phyloP scores from a whole-genome alignment of 2,888 invertebrate genomes.

The Phalera bucephala region DNA sequence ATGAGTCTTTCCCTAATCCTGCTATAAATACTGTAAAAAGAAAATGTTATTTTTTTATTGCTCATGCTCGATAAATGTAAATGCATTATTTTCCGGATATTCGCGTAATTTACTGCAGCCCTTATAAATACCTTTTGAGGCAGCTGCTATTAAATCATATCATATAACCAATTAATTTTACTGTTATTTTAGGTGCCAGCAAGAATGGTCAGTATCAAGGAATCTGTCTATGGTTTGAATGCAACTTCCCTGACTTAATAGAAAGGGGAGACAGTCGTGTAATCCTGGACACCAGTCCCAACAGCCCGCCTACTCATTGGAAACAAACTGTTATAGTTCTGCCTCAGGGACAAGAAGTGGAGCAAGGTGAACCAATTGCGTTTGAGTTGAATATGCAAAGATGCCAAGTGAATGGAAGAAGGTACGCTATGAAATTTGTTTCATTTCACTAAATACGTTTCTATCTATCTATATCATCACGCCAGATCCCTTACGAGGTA shows the following conservation, averaged over 20 bases:
- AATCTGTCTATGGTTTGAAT: slow-evolving; percentile 92
- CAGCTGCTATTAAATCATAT: too few species aligned
- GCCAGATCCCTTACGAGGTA: too few species aligned
- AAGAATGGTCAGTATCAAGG: slow-evolving; percentile 87
- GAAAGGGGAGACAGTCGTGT: slow-evolving; percentile 80
- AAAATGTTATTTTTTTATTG: too few species aligned
- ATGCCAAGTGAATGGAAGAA: slow-evolving; percentile 63
- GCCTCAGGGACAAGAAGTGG: slow-evolving; percentile 84
- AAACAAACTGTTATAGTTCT: slow-evolving; percentile 94
- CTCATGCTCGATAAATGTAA: too few species aligned
- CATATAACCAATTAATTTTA: slow-evolving; percentile 4
- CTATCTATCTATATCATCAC: too few species aligned
- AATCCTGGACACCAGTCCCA: slow-evolving; percentile 90
- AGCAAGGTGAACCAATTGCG: slow-evolving; percentile 85
- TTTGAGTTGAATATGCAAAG: slow-evolving; percentile 86
- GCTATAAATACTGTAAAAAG: too few species aligned
- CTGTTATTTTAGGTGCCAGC: slow-evolving; percentile 64
- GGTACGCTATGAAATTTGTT: slow-evolving; percentile 37
- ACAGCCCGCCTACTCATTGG: slow-evolving; percentile 92
- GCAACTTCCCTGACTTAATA: slow-evolving; percentile 84
- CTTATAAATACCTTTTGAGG: too few species aligned
- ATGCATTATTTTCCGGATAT: too few species aligned
- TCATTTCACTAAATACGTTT: too few species aligned
- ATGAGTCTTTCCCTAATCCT: too few species aligned
- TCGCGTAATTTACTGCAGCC: too few species aligned